Evolutionary conservation across 2,113 vertebrate species (phyloP), one percentile per base, ranked within the genome.

Genomic region (Rostratula benghalensis): DNA sequence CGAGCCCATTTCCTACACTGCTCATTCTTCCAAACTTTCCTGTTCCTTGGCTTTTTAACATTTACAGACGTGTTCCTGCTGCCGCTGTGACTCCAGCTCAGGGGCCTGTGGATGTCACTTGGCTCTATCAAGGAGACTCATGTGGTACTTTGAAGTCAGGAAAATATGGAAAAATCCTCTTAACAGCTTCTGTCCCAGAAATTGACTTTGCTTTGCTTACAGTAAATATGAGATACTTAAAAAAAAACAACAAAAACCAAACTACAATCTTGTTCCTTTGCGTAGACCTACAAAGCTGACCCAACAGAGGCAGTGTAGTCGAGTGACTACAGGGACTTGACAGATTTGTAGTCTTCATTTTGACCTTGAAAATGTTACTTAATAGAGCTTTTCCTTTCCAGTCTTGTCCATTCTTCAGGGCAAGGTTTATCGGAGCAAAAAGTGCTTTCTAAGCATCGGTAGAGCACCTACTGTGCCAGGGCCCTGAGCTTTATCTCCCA

Each of bases 361-460:
- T 84, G 86, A 93, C 73, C 53, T 95, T 92, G 69, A 69, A 75
- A 84, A 91, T 83, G n/a, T 53, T 54, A 37, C 41, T 83, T 83
- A 69, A 61, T 76, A 5, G 21, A 82, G 41, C 35, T 90, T 84
- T 90, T 80, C 24, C 33, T 71, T 81, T 60, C 6, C 14, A 65
- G 14, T 21, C 35, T 61, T 83, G 41, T 64, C 74, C 53, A 14
- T 82, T 90, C 54, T 63, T n/a, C 67, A 77, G 54, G 84, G 57
- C 77, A 93, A 90, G 74, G 61, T 87, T 95, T 95, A 93, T 92
- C 81, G 56, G 60, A 79, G 61, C 24, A 84, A 68, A 78, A 95
- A 87, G 57, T 79, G 61, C 83, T 93, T 94, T 39, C 64, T 68
- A 71, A 81, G 69, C 80, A 68, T 48, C 57, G 41, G 5, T 2